phyloP scores from a whole-genome alignment of 2,797 vertebrate species.

The Scarus forsteni region DNA sequence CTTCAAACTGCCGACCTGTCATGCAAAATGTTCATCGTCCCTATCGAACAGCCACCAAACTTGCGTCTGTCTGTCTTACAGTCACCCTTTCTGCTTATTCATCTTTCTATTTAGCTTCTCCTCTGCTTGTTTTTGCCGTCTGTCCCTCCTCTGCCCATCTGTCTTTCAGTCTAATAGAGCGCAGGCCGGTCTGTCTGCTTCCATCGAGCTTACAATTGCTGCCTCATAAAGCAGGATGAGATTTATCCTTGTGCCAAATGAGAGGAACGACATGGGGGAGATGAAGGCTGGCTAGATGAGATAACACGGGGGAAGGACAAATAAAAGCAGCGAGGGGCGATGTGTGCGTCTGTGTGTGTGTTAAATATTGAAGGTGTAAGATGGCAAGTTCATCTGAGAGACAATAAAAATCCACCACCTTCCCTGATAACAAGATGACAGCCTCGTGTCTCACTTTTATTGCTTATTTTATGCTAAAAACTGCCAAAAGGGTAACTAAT shows the following conservation, averaged over 20 bases:
- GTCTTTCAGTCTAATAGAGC: slow-evolving; percentile 49
- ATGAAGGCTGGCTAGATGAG: slow-evolving; percentile 39
- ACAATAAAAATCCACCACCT: slow-evolving; percentile 36
- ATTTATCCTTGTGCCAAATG: slow-evolving; percentile 64
- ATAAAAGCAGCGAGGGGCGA: slow-evolving; percentile 28
- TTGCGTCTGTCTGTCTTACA: slow-evolving; percentile 7
- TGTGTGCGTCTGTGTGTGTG: slow-evolving; percentile 1
- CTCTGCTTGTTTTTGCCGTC: slow-evolving; percentile 44
- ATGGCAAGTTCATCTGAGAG: slow-evolving; percentile 7
- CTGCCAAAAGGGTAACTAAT: background rate
- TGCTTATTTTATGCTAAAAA: background rate
- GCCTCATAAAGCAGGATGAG: slow-evolving; percentile 63
- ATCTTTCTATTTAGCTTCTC: slow-evolving; percentile 24
- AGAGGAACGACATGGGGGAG: slow-evolving; percentile 45
- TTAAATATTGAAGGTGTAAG: slow-evolving; percentile 3
- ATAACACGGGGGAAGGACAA: slow-evolving; percentile 17
- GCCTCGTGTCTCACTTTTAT: slow-evolving; percentile 1
- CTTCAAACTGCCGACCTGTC: slow-evolving; percentile 15
- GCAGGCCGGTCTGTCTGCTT: slow-evolving; percentile 31
- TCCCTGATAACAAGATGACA: slow-evolving; percentile 27
- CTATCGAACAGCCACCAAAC: slow-evolving; percentile 4
- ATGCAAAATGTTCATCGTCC: slow-evolving; percentile 17
- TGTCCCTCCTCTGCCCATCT: slow-evolving; percentile 49
- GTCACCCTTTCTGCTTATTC: slow-evolving; percentile 22
- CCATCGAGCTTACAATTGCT: slow-evolving; percentile 49